Evolutionary conservation across 1,140 invertebrate genomes (phyloP).

Genomic region (Pachypsylla venusta): DNA sequence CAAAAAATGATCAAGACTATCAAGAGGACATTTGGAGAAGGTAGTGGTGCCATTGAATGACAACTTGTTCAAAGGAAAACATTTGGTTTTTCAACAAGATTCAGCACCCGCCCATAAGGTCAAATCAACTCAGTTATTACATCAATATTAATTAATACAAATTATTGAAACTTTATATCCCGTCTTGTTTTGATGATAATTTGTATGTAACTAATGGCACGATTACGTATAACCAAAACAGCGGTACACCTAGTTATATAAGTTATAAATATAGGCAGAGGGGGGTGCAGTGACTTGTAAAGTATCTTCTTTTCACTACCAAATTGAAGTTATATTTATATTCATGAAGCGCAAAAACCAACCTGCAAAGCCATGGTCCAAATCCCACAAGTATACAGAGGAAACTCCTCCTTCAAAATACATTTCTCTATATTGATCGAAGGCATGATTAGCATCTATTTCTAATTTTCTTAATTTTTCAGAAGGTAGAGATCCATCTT

Average conservation of each 20-base stretch:
- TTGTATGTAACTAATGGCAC: too few relatives aligned
- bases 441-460: constrained; percentile 94
- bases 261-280: too few relatives aligned
- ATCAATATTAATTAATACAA: too few relatives aligned
- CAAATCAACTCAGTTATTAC: constrained; percentile 14
- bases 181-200: too few relatives aligned
- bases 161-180: too few relatives aligned
- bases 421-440: constrained; percentile 98
- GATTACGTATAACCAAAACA: too few relatives aligned
- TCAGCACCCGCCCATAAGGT: constrained; percentile 2
- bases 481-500: constrained; percentile 97
- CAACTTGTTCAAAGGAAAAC: not conserved
- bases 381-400: constrained; percentile 98
- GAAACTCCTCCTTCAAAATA: constrained; percentile 99
- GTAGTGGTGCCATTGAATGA: not conserved
- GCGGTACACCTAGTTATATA: too few relatives aligned
- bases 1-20: not conserved
- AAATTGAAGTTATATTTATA: too few relatives aligned
- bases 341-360: too few relatives aligned
- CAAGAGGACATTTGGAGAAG: not conserved
- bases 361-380: constrained; percentile 96
- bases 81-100: constrained; percentile 8
- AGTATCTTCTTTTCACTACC: too few relatives aligned
- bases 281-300: too few relatives aligned
- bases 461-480: constrained; percentile 90